Percentiles rank a stretch among this genome's conserved stretches.
Evolutionary conservation across 2,888 invertebrate species (phyloP).

Genomic region (Megalurothrips usitatus): DNA sequence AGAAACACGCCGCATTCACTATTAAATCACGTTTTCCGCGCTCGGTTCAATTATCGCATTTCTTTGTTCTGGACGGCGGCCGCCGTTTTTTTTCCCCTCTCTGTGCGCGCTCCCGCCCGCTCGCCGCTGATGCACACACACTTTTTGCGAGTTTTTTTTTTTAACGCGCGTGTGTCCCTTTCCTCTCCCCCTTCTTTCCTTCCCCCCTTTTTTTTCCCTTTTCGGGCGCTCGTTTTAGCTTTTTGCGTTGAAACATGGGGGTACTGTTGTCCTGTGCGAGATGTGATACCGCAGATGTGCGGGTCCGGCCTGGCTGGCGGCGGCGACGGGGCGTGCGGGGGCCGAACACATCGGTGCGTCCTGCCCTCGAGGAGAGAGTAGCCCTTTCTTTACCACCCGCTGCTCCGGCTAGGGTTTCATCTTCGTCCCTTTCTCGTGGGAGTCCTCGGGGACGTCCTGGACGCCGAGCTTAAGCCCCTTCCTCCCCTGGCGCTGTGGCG

Average conservation of each 20-base stretch:
- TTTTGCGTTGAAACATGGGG: slow-evolving; percentile 24
- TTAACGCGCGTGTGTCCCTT: neutral
- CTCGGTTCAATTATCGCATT: slow-evolving; percentile 20
- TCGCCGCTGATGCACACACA: neutral
- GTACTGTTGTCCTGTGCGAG: slow-evolving; percentile 13
- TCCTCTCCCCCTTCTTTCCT: neutral
- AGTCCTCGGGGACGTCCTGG: no score
- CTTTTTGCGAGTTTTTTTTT: neutral
- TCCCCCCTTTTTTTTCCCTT: neutral
- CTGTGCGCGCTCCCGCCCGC: neutral
- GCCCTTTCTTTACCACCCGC: no score
- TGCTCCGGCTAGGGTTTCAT: no score
- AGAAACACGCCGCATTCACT: slow-evolving; percentile 22
- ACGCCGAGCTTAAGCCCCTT: no score
- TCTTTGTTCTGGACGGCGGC: slow-evolving; percentile 17
- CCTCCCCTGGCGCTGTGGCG: no score
- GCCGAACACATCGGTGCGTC: no score
- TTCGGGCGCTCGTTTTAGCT: neutral
- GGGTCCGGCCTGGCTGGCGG: neutral
- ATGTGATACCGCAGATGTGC: slow-evolving; percentile 24
- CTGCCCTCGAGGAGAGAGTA: no score
- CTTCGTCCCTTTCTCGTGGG: no score
- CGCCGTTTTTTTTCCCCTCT: neutral
- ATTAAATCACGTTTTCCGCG: slow-evolving; percentile 22
- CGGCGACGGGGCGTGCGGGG: neutral